phyloP scores from a whole-genome alignment of 2,113 vertebrate genomes.

The Ramphastos sulfuratus region DNA sequence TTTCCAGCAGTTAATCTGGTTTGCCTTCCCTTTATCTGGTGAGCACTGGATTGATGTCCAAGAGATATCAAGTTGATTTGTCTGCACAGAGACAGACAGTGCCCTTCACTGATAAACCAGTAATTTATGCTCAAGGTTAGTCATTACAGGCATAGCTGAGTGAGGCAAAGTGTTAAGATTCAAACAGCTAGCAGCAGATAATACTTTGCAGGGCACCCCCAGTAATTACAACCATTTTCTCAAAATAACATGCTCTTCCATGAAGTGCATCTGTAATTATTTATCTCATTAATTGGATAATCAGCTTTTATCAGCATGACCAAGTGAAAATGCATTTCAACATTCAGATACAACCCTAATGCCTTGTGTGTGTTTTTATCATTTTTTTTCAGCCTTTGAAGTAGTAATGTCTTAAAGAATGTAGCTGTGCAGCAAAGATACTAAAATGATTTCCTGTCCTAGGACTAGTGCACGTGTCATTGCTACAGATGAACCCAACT shows the following conservation, averaged over 20 bases:
- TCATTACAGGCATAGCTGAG: background rate
- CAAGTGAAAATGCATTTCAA: slow-evolving; percentile 28
- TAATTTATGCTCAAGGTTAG: background rate
- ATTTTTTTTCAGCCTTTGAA: slow-evolving; percentile 22
- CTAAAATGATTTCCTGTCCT: background rate
- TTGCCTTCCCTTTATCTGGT: background rate
- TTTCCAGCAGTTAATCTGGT: background rate
- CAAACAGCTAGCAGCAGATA: background rate
- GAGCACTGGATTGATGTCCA: background rate
- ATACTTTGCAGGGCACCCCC: background rate
- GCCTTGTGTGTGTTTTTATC: background rate
- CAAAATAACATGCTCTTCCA: slow-evolving; percentile 4
- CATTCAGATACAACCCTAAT: background rate
- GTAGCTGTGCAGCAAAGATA: background rate
- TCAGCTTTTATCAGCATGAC: slow-evolving; percentile 28
- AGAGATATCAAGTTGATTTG: background rate
- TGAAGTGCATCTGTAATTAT: slow-evolving; percentile 44
- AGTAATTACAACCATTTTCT: slow-evolving; percentile 43
- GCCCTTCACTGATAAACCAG: background rate
- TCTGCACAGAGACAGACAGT: background rate
- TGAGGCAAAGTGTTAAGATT: background rate
- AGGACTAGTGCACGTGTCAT: background rate
- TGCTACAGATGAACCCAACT: background rate
- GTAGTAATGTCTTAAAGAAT: background rate
- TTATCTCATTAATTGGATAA: slow-evolving; percentile 50